These are phyloP conservation scores for Rhea americana DNA, from an alignment of 2,113 vertebrate genomes.

Conservation along the genomic window DNA sequence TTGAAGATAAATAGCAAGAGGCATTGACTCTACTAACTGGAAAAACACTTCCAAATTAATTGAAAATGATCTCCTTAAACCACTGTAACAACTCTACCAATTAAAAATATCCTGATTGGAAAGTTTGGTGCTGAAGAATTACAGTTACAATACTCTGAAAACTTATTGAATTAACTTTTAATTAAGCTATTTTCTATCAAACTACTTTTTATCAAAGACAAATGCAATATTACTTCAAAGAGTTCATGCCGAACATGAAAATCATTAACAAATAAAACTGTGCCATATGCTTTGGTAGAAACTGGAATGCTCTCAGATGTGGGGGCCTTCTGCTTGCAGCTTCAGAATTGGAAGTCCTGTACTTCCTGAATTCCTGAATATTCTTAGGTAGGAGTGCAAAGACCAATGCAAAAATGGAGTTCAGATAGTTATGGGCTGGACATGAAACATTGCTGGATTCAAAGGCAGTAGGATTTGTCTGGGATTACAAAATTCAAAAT, in stretches of 20 bases:
- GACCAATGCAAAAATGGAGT: neutral
- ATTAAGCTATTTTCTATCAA: slow-evolving; percentile 38
- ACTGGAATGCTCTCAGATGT: neutral
- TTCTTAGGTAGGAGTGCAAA: neutral
- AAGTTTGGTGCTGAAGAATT: slow-evolving; percentile 18
- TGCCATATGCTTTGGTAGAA: slow-evolving; percentile 25
- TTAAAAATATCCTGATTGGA: slow-evolving; percentile 30
- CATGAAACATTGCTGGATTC: neutral
- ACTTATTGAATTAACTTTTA: slow-evolving; percentile 45
- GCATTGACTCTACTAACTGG: neutral
- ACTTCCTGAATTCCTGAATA: neutral
- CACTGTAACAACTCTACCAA: neutral
- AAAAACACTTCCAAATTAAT: slow-evolving; percentile 4
- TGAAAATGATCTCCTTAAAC: slow-evolving; percentile 36
- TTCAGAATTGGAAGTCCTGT: neutral
- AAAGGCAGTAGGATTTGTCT: neutral
- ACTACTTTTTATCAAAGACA: slow-evolving; percentile 36
- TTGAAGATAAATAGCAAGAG: slow-evolving; percentile 43
- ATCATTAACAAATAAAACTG: slow-evolving; percentile 19
- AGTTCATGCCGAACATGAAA: slow-evolving; percentile 12
- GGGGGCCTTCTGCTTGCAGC: neutral
- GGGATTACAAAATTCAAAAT: neutral
- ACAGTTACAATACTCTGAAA: neutral
- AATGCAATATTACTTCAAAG: slow-evolving; percentile 45
- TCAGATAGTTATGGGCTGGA: neutral